Conservation (phyloP, 92 coral and sea anemone genomes). For the Diadumene lineata region DNA sequence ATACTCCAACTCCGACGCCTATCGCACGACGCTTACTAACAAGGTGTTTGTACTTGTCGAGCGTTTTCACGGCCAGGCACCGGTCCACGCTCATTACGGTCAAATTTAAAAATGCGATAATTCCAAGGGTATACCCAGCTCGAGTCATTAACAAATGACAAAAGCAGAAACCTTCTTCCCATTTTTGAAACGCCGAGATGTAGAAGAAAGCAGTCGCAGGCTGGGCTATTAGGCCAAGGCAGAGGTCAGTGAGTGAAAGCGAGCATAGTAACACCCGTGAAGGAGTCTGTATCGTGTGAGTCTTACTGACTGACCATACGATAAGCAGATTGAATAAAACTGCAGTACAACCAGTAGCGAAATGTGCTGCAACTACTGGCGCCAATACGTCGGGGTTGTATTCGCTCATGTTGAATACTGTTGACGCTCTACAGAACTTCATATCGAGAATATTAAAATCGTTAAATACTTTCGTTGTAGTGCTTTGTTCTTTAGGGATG, state of each 20-base stretch:
- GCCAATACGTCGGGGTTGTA: slow-evolving; percentile 5
- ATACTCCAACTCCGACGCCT: not conserved
- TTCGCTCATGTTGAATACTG: not conserved
- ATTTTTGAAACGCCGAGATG: too few species aligned
- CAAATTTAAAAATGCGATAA: not conserved
- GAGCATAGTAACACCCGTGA: slow-evolving; percentile 29
- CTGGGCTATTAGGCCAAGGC: too few species aligned
- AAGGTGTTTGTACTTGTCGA: not conserved
- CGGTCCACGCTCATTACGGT: slow-evolving; percentile 7
- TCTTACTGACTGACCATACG: slow-evolving; percentile 30
- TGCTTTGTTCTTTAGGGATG: too few species aligned
- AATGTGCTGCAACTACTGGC: slow-evolving; percentile 20
- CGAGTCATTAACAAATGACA: slow-evolving; percentile 3
- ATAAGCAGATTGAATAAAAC: slow-evolving; percentile 33
- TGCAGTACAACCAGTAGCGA: slow-evolving; percentile 16
- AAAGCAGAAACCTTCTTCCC: slow-evolving; percentile 4
- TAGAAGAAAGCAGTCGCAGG: too few species aligned
- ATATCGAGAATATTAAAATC: too few species aligned
- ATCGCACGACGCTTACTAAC: not conserved
- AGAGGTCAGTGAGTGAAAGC: slow-evolving; percentile 41
- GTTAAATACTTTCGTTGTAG: too few species aligned
- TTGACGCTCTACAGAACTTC: not conserved
- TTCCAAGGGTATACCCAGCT: slow-evolving; percentile 4
- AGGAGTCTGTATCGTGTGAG: slow-evolving; percentile 26
- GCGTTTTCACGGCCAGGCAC: slow-evolving; percentile 7